Conservation (phyloP, 2,888 invertebrate genomes). For the Lasioglossum oenotherae region DNA sequence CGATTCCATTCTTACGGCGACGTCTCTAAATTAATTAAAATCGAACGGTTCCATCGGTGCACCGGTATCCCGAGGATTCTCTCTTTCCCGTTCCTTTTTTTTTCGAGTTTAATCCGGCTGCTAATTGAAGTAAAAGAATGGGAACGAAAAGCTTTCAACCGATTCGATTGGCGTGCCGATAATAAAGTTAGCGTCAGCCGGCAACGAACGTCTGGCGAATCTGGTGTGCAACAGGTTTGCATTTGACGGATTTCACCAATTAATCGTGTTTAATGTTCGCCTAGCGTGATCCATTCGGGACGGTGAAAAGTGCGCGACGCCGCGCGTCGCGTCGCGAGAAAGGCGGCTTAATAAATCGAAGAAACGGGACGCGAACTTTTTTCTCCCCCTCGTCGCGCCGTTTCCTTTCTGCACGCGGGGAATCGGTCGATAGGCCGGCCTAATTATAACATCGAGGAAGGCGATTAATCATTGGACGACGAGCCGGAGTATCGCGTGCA, state of each 20-base stretch:
- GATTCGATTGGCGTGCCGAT: conserved; percentile 13
- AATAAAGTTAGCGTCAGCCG: conserved; percentile 10
- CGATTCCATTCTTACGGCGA: neutral
- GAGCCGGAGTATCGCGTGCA: conserved; percentile 43
- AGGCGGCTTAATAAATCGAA: conserved; percentile 14
- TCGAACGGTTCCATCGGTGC: neutral
- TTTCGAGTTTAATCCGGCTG: neutral
- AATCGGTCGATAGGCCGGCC: conserved; percentile 34
- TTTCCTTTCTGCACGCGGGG: neutral
- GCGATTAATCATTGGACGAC: conserved; percentile 50
- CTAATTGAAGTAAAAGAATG: conserved; percentile 1
- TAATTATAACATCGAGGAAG: conserved; percentile 47
- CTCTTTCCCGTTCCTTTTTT: neutral
- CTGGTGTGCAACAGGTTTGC: conserved; percentile 50
- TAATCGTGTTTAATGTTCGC: conserved; percentile 42
- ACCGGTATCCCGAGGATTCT: neutral
- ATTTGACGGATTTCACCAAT: conserved; percentile 51
- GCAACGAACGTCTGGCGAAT: conserved; percentile 17
- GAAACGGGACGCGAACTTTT: conserved; percentile 20
- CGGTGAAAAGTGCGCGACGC: neutral
- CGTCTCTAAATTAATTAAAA: neutral
- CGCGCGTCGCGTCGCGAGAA: neutral
- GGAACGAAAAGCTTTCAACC: neutral
- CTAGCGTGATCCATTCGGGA: conserved; percentile 19
- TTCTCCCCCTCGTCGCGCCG: neutral